Evolutionary conservation across 2,888 invertebrate species (phyloP).

Genomic region (Lomographa bimaculata): DNA sequence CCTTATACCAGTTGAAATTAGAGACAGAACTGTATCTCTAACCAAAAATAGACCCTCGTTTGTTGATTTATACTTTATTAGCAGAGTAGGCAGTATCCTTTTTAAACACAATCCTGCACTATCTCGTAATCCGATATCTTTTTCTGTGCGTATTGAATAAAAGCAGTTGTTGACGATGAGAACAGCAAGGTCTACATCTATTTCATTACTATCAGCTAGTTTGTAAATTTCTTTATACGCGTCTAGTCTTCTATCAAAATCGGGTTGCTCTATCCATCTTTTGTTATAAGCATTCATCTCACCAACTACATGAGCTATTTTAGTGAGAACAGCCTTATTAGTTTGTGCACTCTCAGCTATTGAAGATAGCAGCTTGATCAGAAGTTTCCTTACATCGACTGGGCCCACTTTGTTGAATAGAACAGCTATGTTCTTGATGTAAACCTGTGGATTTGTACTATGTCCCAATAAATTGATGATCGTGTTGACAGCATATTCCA

Average conservation of each 20-base stretch:
- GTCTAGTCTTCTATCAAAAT: slow-evolving; percentile 91
- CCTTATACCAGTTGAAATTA: slow-evolving; percentile 89
- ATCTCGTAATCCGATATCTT: slow-evolving; percentile 93
- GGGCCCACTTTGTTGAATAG: slow-evolving; percentile 87
- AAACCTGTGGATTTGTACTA: slow-evolving; percentile 85
- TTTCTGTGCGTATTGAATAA: slow-evolving; percentile 89
- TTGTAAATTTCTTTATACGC: slow-evolving; percentile 88
- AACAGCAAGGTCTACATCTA: slow-evolving; percentile 87
- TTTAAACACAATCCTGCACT: slow-evolving; percentile 90
- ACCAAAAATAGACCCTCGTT: slow-evolving; percentile 87
- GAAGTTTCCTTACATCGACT: slow-evolving; percentile 86
- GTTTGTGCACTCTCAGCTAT: slow-evolving; percentile 76
- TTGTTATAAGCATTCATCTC: slow-evolving; percentile 94
- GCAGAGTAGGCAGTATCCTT: slow-evolving; percentile 85
- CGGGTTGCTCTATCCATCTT: slow-evolving; percentile 96
- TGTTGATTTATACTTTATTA: slow-evolving; percentile 79
- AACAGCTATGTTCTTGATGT: slow-evolving; percentile 88
- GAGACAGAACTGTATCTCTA: slow-evolving; percentile 88
- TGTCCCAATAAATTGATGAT: slow-evolving; percentile 89
- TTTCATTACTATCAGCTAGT: slow-evolving; percentile 69
- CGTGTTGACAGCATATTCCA: slow-evolving; percentile 88
- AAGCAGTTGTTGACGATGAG: slow-evolving; percentile 93
- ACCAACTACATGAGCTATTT: slow-evolving; percentile 80
- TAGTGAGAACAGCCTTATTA: slow-evolving; percentile 70
- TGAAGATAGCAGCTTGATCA: slow-evolving; percentile 85